Evolutionary conservation across 2,797 vertebrate genomes (phyloP), one percentile per base, ranked within the genome.

Genomic region (Gadopsis bispinosus): DNA sequence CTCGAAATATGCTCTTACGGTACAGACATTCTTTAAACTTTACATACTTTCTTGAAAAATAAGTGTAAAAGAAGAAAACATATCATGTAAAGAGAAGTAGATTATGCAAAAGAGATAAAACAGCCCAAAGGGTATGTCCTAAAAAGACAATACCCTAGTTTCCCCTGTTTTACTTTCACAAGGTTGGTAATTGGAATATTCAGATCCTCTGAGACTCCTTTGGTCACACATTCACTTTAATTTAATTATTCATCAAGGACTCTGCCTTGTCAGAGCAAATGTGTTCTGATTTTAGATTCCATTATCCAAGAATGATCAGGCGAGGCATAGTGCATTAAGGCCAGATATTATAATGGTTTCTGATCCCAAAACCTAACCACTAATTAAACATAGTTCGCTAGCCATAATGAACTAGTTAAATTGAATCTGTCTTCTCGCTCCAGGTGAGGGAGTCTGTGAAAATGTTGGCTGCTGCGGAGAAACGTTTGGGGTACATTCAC

Each of bases 381-480:
- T 55, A 19, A 37, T n/a, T 33, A 12, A 71, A 47, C 7, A 22
- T 17, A 6, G 13, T 41, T 51, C 26, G 8, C n/a, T 14, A 7
- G 16, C 9, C 1, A 45, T n/a, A 3, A 22, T 53, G 20, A 43
- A 47, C 9, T 19, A 17, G 4, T 66, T 4, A 63, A 73, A 39
- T 53, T 13, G 1, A 39, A 65, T 67, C 17, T 56, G 37, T 73
- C 41, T 56, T 48, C 20, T 86, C 29, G 33, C 12, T 83, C 33
- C 86, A 97, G 96, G 85, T 96, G 77, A 95, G 94, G 50, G 76
- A 91, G 31, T 95, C 89, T 77, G 87, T 78, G 53, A 91, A 90
- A 19, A 88, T 71, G 69, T 86, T 91, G 59, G 2, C 43, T 0
- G 87, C 90, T 26, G 84, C 89, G 47, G 92, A 95, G 71, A 83